These are phyloP conservation scores for Drosophila lutescens DNA, from an alignment of 2,888 invertebrate genomes.

Conservation along the genomic window DNA sequence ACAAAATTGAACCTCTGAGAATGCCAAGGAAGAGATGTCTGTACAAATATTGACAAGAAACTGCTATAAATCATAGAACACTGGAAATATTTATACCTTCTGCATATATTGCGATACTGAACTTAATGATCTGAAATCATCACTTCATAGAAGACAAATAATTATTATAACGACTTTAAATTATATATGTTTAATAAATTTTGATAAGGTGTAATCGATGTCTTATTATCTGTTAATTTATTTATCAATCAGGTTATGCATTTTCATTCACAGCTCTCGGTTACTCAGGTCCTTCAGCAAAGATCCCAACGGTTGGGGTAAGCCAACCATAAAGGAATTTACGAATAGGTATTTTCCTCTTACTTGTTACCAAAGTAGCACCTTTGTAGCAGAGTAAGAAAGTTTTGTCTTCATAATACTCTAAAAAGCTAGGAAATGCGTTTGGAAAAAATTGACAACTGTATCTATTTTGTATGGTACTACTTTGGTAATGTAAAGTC, in stretches of 20 bases:
- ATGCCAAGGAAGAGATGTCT: conserved; percentile 43
- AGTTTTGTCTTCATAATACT: background rate
- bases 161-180: conserved; percentile 41
- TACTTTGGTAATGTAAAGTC: conserved; percentile 10
- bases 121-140: conserved; percentile 45
- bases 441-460: background rate
- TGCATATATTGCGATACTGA: conserved; percentile 40
- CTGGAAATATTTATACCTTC: conserved; percentile 38
- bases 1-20: conserved; percentile 27
- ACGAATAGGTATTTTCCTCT: background rate
- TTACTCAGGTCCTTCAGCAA: conserved; percentile 3
- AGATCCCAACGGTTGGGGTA: background rate
- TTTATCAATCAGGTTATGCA: background rate
- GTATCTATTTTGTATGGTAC: background rate
- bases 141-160: conserved; percentile 51
- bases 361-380: background rate
- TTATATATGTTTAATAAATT: conserved; percentile 41
- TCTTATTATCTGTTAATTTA: background rate
- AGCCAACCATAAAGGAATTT: background rate
- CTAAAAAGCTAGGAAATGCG: background rate
- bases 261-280: conserved; percentile 31
- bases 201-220: conserved; percentile 30
- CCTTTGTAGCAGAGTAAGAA: background rate
- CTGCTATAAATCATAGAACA: conserved; percentile 10
- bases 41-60: conserved; percentile 46